Evolutionary conservation across 2,797 vertebrate species (phyloP), one percentile per base, ranked within the genome.

Genomic region (Manis crassicaudata): DNA sequence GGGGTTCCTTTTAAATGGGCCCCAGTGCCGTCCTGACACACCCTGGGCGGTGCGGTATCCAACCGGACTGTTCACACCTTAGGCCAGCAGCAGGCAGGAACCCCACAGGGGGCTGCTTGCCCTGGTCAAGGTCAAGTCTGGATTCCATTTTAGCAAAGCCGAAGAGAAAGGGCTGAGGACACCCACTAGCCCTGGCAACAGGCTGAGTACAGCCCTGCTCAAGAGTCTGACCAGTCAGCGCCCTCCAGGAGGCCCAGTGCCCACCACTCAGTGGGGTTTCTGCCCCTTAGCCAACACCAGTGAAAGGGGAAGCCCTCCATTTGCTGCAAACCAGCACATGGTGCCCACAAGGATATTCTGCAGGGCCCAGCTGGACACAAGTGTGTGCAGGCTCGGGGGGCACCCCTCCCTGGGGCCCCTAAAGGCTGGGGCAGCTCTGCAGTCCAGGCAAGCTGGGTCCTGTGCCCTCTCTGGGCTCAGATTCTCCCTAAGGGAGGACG

Each of bases 161-260:
- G 6, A 21, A 76, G 58, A 37, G 25, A 11, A 76, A 54, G 72
- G 70, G 73, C 46, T 32, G n/a, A 20, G 27, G 27, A 3, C 18
- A 46, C 6, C 35, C 20, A 8, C 4, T 1, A 40, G 43, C 35
- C n/a, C 20, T 14, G 32, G 8, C 5, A 37, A 85, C 35, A 70
- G n/a, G 40, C 10, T 1, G 25, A 32, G 27, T 3, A 2, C 14
- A 25, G 35, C 7, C 54, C 35, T 79, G 23, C 18, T 18, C 9
- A 0, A 40, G 46, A 56, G 35, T 50, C 62, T 3, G 20, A 35
- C 6, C 0, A 3, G 72, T 27, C 75, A 2, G 27, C 0, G 62
- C 50, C 35, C 73, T 7, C 18, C 5, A 13, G 9, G 50, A 67
- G 60, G 46, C 87, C 73, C 72, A 10, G 85, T 0, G 35, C 25